These are phyloP conservation scores for Drosophila trapezifrons DNA, from an alignment of 1,140 invertebrate species.

Conservation along the genomic window DNA sequence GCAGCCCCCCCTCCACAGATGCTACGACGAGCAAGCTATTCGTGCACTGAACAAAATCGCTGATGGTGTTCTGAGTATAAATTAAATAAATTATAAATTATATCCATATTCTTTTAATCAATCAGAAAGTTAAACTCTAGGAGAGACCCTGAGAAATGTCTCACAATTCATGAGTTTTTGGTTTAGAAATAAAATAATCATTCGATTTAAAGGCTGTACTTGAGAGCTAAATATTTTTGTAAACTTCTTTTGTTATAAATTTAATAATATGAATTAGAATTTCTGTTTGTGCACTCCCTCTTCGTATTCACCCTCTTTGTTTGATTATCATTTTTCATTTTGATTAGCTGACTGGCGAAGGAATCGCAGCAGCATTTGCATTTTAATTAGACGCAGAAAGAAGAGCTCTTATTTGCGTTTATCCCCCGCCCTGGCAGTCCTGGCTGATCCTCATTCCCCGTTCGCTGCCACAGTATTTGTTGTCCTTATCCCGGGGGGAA, in stretches of 20 bases:
- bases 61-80: neutral
- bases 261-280: neutral
- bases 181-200: too few species aligned
- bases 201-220: too few species aligned
- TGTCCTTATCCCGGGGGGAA: constrained; percentile 32
- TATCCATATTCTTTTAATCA: too few species aligned
- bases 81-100: too few species aligned
- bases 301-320: neutral
- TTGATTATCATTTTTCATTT: constrained; percentile 38
- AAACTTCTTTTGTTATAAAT: neutral
- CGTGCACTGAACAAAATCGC: neutral
- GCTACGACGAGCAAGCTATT: neutral
- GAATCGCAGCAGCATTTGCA: constrained; percentile 45
- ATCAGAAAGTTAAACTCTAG: too few species aligned
- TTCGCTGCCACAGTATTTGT: constrained; percentile 12
- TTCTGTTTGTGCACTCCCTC: neutral
- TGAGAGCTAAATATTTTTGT: too few species aligned
- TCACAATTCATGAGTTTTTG: too few species aligned
- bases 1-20: neutral
- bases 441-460: neutral
- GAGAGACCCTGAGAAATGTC: too few species aligned
- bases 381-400: constrained; percentile 55
- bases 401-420: neutral
- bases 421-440: neutral
- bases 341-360: constrained; percentile 35